These are phyloP conservation scores for Sericinus montela DNA, from an alignment of 2,888 invertebrate genomes.

Conservation along the genomic window DNA sequence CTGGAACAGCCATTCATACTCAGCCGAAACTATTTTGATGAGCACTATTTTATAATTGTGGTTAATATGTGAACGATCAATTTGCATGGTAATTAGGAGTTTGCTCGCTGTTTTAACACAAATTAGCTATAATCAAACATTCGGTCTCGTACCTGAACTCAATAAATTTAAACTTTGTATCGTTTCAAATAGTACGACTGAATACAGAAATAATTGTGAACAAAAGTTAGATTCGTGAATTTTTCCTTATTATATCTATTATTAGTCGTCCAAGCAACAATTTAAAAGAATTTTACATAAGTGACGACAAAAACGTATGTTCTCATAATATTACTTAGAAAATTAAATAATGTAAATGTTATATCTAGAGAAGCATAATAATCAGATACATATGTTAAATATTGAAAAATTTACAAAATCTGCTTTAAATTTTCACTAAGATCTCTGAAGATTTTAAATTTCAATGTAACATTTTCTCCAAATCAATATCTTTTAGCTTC, in stretches of 20 bases:
- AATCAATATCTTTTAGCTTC: conserved; percentile 6
- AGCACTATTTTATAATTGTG: conserved; percentile 53
- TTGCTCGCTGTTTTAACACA: conserved; percentile 60
- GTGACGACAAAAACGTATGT: too few relatives aligned
- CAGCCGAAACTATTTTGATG: conserved; percentile 10
- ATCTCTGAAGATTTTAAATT: background rate
- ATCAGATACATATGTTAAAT: background rate
- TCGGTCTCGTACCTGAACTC: conserved; percentile 37
- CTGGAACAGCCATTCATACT: conserved; percentile 7
- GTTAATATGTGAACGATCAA: conserved; percentile 62
- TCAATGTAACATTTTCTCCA: background rate
- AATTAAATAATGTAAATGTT: too few relatives aligned
- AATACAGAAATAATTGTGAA: conserved; percentile 3
- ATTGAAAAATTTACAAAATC: too few relatives aligned
- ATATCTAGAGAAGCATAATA: too few relatives aligned
- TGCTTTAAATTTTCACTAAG: too few relatives aligned
- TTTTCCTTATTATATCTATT: too few relatives aligned
- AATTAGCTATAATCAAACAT: conserved; percentile 58
- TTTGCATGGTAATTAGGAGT: conserved; percentile 72
- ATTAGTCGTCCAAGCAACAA: too few relatives aligned
- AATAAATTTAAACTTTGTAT: conserved; percentile 19
- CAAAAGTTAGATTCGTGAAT: too few relatives aligned
- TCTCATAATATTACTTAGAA: too few relatives aligned
- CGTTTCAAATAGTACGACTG: background rate
- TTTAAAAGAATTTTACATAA: too few relatives aligned